Conservation (phyloP, 1,140 invertebrate genomes). For the Eupristina koningsbergeri region DNA sequence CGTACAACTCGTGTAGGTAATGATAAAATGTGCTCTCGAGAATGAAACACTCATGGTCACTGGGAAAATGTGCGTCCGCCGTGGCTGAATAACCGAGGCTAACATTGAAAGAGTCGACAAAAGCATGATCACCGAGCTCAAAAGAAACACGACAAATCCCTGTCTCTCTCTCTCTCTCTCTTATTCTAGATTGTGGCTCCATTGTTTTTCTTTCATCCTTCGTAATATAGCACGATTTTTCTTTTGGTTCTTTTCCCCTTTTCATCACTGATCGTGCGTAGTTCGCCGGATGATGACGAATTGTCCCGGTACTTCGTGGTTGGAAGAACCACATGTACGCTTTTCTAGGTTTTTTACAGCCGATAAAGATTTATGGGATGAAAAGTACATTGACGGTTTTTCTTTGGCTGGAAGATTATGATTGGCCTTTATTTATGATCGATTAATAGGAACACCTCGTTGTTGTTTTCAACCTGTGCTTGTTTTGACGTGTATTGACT, state of each 20-base stretch:
- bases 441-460: not conserved
- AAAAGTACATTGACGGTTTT: too few species aligned
- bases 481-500: not conserved
- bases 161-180: not conserved
- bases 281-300: not conserved
- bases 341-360: too few species aligned
- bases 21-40: not conserved
- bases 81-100: conserved; percentile 16
- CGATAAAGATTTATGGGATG: too few species aligned
- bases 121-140: not conserved
- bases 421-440: not conserved
- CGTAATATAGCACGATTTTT: not conserved
- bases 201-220: not conserved
- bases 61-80: not conserved
- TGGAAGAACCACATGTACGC: too few species aligned
- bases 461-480: not conserved
- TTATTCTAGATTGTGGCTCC: not conserved
- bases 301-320: not conserved
- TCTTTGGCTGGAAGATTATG: too few species aligned
- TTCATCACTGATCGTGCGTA: not conserved
- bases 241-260: not conserved
- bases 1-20: too few species aligned
- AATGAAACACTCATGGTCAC: conserved; percentile 8
- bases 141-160: conserved; percentile 34
- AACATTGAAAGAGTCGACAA: conserved; percentile 30